These are phyloP conservation scores for Amphiprion clarkii DNA, from an alignment of 2,797 vertebrate genomes.

Conservation along the genomic window DNA sequence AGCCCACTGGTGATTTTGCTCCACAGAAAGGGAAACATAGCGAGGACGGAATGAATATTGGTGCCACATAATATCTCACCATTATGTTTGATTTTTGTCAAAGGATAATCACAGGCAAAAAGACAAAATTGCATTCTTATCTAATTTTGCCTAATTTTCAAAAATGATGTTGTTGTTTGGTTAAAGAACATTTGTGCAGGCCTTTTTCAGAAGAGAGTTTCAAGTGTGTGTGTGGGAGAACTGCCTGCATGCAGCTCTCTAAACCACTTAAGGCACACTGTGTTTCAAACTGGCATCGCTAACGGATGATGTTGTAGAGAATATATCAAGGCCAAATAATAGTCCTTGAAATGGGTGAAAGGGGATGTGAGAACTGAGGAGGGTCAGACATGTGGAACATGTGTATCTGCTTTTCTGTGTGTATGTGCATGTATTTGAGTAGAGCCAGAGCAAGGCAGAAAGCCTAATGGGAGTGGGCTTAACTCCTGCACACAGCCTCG, in stretches of 20 bases:
- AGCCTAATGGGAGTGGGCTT: conserved; percentile 89
- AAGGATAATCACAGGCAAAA: conserved; percentile 62
- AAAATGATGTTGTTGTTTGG: conserved; percentile 64
- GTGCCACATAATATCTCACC: conserved; percentile 59
- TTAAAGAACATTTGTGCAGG: conserved; percentile 44
- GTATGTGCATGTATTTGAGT: conserved; percentile 71
- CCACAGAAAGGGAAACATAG: conserved; percentile 31
- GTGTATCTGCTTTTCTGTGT: conserved; percentile 67
- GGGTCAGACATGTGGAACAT: conserved; percentile 76
- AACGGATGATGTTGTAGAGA: conserved; percentile 78
- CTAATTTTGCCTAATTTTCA: conserved; percentile 63
- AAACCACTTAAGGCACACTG: conserved; percentile 73
- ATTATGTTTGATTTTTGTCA: conserved; percentile 66
- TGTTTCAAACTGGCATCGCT: conserved; percentile 80
- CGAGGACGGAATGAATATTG: conserved; percentile 32
- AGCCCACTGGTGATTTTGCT: conserved; percentile 60
- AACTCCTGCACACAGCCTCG: conserved; percentile 86
- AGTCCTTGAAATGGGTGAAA: conserved; percentile 79
- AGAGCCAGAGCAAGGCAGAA: conserved; percentile 80
- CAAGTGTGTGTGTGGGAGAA: conserved; percentile 38
- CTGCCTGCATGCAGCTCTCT: conserved; percentile 64
- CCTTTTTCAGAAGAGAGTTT: conserved; percentile 30
- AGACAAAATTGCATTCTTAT: conserved; percentile 61
- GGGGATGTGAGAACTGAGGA: conserved; percentile 76
- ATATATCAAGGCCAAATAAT: conserved; percentile 79